These are phyloP conservation scores for Meandrusa payeni DNA, from an alignment of 2,888 invertebrate species.

Conservation along the genomic window DNA sequence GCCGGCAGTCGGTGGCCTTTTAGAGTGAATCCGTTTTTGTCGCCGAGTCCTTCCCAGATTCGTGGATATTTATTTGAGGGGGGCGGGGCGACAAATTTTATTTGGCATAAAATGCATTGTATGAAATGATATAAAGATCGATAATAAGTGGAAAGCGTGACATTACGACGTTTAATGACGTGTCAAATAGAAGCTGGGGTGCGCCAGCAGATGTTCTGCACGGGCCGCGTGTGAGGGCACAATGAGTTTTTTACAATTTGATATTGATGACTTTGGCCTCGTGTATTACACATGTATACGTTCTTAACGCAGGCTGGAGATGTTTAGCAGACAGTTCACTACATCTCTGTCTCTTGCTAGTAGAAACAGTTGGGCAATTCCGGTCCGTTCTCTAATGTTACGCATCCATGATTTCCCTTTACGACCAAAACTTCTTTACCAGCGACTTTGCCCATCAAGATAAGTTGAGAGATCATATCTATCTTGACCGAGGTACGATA, in stretches of 20 bases:
- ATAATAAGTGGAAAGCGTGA: conserved; percentile 74
- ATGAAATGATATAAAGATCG: conserved; percentile 66
- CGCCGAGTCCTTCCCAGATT: neutral
- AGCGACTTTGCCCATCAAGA: too few species aligned
- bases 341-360: too few species aligned
- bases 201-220: conserved; percentile 54
- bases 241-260: neutral
- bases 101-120: conserved; percentile 73
- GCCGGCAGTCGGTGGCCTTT: neutral
- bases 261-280: neutral
- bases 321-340: too few species aligned
- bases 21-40: conserved; percentile 10
- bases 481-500: too few species aligned
- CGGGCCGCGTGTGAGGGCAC: conserved; percentile 34
- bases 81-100: conserved; percentile 67
- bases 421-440: too few species aligned
- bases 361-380: too few species aligned
- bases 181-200: conserved; percentile 47
- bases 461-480: too few species aligned
- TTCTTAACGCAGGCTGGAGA: too few species aligned
- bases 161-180: conserved; percentile 57
- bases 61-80: conserved; percentile 42
- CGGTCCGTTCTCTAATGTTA: too few species aligned
- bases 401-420: too few species aligned
- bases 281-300: too few species aligned